Percentiles rank a stretch among this genome's conserved stretches.
phyloP scores from a whole-genome alignment of 2,113 vertebrate species.

The Apistogramma diplotaenia region DNA sequence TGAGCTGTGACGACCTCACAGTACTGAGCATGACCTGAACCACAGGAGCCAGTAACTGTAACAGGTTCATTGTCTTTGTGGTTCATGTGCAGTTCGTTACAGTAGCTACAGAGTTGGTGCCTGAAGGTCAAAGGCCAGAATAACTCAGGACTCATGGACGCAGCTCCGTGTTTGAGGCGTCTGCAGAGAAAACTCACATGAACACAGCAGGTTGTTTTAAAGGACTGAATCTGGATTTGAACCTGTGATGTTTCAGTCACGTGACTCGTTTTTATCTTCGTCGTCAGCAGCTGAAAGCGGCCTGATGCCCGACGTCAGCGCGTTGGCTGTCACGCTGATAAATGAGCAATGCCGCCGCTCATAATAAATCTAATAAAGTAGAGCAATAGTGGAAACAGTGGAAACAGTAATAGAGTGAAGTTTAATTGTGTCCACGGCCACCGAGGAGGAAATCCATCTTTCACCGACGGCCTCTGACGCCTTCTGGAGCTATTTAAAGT shows the following conservation, averaged over 20 bases:
- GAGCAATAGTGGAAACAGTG: conserved; percentile 22
- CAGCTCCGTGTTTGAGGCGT: too few relatives aligned
- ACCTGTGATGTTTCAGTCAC: background rate
- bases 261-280: accelerated
- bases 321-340: background rate
- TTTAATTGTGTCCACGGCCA: conserved; percentile 31
- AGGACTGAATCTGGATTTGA: background rate
- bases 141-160: too few relatives aligned
- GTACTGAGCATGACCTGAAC: too few relatives aligned
- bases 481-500: conserved; percentile 1
- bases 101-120: too few relatives aligned
- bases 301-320: background rate
- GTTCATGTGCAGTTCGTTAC: too few relatives aligned
- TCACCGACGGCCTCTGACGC: conserved; percentile 12
- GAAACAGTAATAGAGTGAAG: conserved; percentile 1
- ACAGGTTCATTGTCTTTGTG: too few relatives aligned
- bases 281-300: background rate
- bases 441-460: conserved; percentile 38
- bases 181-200: too few relatives aligned
- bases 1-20: too few relatives aligned
- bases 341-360: background rate
- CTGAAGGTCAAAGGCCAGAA: too few relatives aligned
- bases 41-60: too few relatives aligned
- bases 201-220: background rate
- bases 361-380: conserved; percentile 42